Evolutionary conservation across 1,140 invertebrate species (phyloP).

Genomic region (Solenopsis fugax): DNA sequence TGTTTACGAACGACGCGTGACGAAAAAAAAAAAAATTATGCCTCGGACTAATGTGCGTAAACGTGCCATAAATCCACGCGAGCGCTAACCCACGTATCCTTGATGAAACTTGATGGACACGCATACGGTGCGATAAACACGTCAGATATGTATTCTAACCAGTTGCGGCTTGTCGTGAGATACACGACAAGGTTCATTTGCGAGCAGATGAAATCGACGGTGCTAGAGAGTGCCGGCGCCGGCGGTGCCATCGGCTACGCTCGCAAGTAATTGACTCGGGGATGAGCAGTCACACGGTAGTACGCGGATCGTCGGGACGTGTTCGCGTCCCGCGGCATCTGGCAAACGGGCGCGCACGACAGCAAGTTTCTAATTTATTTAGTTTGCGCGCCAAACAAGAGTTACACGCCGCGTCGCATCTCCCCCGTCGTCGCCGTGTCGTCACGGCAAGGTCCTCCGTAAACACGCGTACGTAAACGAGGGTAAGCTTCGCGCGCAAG

Average conservation of each 20-base stretch:
- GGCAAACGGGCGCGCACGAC: conserved; percentile 46
- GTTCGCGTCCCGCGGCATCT: conserved; percentile 63
- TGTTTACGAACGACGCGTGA: neutral
- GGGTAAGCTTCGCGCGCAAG: conserved; percentile 1
- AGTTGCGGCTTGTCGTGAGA: neutral
- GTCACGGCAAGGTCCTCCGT: neutral
- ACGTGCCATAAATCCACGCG: neutral
- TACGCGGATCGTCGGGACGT: conserved; percentile 34
- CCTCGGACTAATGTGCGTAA: neutral
- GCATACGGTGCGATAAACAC: neutral
- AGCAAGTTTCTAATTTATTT: conserved; percentile 75
- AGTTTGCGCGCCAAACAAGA: conserved; percentile 50
- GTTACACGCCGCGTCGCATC: conserved; percentile 20
- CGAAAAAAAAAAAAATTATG: neutral
- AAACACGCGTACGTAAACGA: conserved; percentile 20
- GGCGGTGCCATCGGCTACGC: conserved; percentile 46
- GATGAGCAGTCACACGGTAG: conserved; percentile 61
- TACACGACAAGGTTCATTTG: conserved; percentile 64
- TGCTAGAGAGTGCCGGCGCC: neutral
- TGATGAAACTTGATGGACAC: conserved; percentile 9
- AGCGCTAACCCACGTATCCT: neutral
- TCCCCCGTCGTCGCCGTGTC: neutral
- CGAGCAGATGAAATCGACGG: conserved; percentile 59
- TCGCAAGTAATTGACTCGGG: conserved; percentile 64
- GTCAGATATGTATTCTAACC: conserved; percentile 1